A percentile compares a stretch with the other conserved stretches of the same genome.
phyloP scores from a whole-genome alignment of 1,140 invertebrate genomes.

The Ceratosolen fusciceps region DNA sequence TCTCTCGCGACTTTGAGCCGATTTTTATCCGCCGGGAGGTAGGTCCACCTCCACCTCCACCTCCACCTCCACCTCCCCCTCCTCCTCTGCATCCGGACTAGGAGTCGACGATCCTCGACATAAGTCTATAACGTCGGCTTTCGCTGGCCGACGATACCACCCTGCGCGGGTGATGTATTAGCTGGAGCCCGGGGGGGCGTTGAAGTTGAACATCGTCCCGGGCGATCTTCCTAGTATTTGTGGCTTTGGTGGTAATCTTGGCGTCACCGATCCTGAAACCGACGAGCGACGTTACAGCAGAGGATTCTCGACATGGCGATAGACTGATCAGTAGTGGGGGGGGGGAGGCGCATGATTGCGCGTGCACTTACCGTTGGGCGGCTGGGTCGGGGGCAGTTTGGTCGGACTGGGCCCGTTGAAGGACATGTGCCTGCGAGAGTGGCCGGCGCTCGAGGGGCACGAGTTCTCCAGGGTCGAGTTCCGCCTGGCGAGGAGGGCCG shows the following conservation, averaged over 20 bases:
- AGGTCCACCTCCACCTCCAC: too few species aligned
- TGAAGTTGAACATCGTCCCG: conserved; percentile 70
- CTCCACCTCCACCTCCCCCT: background rate
- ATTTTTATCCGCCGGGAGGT: conserved; percentile 22
- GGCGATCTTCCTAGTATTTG: conserved; percentile 65
- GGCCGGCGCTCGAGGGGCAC: conserved; percentile 55
- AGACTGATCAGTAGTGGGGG: too few species aligned
- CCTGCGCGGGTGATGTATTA: conserved; percentile 51
- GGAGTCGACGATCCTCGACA: conserved; percentile 42
- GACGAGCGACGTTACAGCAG: too few species aligned
- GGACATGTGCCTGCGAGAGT: conserved; percentile 66
- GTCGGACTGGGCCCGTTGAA: conserved; percentile 70
- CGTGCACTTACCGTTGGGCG: conserved; percentile 62
- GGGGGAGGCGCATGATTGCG: too few species aligned
- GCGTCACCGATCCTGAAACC: conserved; percentile 64
- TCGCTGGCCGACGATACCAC: conserved; percentile 20
- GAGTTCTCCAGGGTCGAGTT: conserved; percentile 69
- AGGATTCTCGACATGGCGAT: too few species aligned
- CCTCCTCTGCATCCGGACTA: conserved; percentile 31
- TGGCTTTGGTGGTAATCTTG: conserved; percentile 70
- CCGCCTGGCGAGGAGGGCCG: conserved; percentile 65
- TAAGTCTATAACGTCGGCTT: conserved; percentile 26
- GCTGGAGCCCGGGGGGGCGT: conserved; percentile 66
- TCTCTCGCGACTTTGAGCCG: conserved; percentile 15
- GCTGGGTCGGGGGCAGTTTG: conserved; percentile 65